phyloP scores from a whole-genome alignment of 2,797 vertebrate genomes.

The Dermochelys coriacea region DNA sequence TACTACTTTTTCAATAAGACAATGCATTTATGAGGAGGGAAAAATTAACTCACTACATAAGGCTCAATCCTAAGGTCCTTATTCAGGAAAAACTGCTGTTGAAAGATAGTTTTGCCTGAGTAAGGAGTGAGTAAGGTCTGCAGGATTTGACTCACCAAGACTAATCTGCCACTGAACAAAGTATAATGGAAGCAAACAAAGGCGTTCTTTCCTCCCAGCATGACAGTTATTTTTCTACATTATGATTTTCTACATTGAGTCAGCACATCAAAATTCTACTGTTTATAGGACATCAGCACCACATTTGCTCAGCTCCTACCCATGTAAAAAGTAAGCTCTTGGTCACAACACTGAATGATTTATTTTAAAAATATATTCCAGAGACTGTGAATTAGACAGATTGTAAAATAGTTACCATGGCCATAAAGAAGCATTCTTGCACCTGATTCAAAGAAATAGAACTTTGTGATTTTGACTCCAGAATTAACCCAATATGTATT shows the following conservation, averaged over 20 bases:
- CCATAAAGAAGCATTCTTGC: background rate
- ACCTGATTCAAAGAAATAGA: background rate
- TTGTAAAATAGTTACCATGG: background rate
- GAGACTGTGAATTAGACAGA: background rate
- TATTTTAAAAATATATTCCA: background rate
- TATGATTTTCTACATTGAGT: background rate
- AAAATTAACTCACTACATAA: background rate
- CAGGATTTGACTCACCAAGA: background rate
- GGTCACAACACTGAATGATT: background rate
- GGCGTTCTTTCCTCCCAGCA: background rate
- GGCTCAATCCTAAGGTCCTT: background rate
- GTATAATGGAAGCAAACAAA: background rate
- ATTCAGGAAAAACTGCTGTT: background rate
- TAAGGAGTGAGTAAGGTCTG: no score
- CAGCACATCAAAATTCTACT: background rate
- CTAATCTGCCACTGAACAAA: background rate
- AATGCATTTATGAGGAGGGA: background rate
- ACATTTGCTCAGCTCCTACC: background rate
- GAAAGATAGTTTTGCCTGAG: background rate
- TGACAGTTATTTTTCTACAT: background rate
- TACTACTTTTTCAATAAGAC: slow-evolving; percentile 11
- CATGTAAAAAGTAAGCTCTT: background rate
- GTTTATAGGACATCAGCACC: background rate
- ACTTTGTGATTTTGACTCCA: background rate
- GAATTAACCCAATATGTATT: background rate